A percentile compares a stretch with the other conserved stretches of the same genome.
These are phyloP conservation scores for Rhinopomastus cyanomelas DNA, from an alignment of 2,113 vertebrate species.

Conservation along the genomic window DNA sequence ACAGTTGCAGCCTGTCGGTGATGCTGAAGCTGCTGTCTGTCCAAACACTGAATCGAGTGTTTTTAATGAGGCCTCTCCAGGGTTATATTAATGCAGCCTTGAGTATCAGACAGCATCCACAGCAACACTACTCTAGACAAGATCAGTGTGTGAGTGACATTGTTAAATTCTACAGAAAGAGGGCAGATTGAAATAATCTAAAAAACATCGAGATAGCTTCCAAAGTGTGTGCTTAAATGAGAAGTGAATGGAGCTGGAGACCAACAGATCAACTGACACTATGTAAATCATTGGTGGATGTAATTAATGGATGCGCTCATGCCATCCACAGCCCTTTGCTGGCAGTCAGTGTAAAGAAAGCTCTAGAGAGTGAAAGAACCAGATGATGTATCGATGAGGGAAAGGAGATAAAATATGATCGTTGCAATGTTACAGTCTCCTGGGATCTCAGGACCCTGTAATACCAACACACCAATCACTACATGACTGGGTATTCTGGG, in stretches of 20 bases:
- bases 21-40: not conserved
- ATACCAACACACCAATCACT: not conserved
- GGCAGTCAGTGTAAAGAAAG: not conserved
- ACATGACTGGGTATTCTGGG: not conserved
- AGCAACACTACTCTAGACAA: not conserved
- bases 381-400: not conserved
- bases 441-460: not conserved
- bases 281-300: not conserved
- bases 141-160: not conserved
- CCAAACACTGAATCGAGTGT: not conserved
- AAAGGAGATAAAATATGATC: not conserved
- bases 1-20: not conserved
- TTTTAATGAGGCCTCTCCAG: not conserved
- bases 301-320: fast-evolving
- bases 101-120: not conserved
- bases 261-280: not conserved
- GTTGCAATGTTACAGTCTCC: not conserved
- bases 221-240: not conserved
- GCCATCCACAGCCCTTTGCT: not conserved
- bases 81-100: not conserved
- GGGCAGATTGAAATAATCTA: not conserved
- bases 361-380: not conserved
- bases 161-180: not conserved
- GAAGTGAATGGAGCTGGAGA: not conserved
- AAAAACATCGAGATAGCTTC: not conserved